phyloP scores from a whole-genome alignment of 2,888 invertebrate genomes.

The Netelia fuscicornis region DNA sequence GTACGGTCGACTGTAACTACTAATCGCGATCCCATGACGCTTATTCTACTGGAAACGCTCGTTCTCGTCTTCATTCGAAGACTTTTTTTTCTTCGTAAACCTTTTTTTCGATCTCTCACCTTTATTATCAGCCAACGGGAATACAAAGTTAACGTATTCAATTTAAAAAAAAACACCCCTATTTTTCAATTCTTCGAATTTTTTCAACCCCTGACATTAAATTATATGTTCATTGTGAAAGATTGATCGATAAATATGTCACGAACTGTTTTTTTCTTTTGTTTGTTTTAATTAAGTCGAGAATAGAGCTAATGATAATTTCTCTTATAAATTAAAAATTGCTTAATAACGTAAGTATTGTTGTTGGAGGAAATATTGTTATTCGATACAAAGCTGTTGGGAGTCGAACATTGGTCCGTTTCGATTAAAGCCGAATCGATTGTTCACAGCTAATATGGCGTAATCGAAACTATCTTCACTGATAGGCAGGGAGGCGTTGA shows the following conservation, averaged over 20 bases:
- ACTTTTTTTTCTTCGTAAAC: background rate
- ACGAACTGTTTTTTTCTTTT: too few species aligned
- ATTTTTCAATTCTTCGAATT: background rate
- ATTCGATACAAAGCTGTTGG: too few species aligned
- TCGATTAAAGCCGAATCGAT: background rate
- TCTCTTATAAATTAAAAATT: too few species aligned
- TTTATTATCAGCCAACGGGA: background rate
- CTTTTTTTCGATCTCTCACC: background rate
- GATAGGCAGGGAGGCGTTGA: constrained; percentile 32
- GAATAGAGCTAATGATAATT: too few species aligned
- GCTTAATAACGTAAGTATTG: too few species aligned
- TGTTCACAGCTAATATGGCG: background rate
- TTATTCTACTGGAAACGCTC: constrained; percentile 26
- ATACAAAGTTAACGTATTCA: too few species aligned
- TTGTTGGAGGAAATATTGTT: too few species aligned
- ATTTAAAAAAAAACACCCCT: too few species aligned
- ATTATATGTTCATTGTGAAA: too few species aligned
- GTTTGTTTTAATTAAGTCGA: too few species aligned
- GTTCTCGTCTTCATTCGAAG: background rate
- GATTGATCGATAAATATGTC: too few species aligned
- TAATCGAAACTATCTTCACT: constrained; percentile 48
- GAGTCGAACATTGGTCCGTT: background rate
- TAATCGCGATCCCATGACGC: constrained; percentile 41
- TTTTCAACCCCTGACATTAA: background rate
- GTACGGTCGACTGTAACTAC: constrained; percentile 47